Percentiles rank a stretch among this genome's conserved stretches.
phyloP scores from a whole-genome alignment of 1,140 invertebrate species.

The Ooceraea biroi region DNA sequence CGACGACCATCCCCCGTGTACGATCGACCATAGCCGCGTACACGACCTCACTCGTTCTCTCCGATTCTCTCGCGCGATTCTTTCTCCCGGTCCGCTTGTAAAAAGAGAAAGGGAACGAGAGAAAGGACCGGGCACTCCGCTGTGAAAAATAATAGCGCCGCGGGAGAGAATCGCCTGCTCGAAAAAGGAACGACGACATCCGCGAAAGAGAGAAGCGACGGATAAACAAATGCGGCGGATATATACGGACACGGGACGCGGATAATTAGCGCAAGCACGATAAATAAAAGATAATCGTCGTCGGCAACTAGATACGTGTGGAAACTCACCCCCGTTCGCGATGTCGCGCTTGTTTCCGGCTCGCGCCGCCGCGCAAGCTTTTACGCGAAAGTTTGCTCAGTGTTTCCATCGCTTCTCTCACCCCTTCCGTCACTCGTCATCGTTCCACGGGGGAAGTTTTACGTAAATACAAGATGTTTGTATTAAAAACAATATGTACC shows the following conservation, averaged over 20 bases:
- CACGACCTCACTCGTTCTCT: constrained; percentile 28
- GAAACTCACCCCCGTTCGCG: not conserved
- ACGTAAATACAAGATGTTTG: constrained; percentile 71
- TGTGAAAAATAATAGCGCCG: constrained; percentile 66
- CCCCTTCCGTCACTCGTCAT: constrained; percentile 58
- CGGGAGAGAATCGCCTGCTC: constrained; percentile 37
- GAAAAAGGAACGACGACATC: constrained; percentile 48
- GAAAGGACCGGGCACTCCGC: constrained; percentile 39
- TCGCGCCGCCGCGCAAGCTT: not conserved
- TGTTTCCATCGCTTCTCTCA: constrained; percentile 26
- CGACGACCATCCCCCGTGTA: constrained; percentile 55
- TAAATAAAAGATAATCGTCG: not conserved
- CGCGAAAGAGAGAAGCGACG: not conserved
- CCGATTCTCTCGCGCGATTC: constrained; percentile 53
- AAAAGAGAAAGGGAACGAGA: constrained; percentile 11
- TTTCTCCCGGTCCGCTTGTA: constrained; percentile 56
- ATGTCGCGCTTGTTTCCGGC: constrained; percentile 1
- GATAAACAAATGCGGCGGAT: constrained; percentile 4
- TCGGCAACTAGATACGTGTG: not conserved
- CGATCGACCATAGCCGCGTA: constrained; percentile 57
- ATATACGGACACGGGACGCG: not conserved
- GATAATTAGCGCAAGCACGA: not conserved
- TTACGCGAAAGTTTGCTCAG: constrained; percentile 36
- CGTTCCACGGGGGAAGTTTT: constrained; percentile 14
- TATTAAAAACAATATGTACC: constrained; percentile 72